Evolutionary conservation across 2,888 invertebrate genomes (phyloP).

Genomic region (Tuberolachnus salignus): DNA sequence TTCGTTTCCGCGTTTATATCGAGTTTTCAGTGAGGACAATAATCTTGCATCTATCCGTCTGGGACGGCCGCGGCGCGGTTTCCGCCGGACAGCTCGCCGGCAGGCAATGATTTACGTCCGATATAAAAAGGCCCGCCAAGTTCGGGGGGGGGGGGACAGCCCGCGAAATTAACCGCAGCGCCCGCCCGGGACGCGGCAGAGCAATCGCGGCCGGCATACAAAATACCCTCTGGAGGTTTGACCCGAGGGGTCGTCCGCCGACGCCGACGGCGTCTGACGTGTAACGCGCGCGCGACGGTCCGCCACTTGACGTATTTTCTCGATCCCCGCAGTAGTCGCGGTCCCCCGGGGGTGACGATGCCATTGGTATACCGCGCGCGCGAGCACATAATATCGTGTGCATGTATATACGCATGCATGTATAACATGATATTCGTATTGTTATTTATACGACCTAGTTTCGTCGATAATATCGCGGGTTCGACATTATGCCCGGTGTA

Average conservation of each 20-base stretch:
- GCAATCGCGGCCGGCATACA: constrained; percentile 34
- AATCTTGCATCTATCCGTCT: neutral
- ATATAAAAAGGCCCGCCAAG: constrained; percentile 32
- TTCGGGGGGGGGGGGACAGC: constrained; percentile 48
- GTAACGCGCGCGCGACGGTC: constrained; percentile 18
- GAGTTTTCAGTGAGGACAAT: neutral
- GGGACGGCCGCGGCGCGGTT: no score
- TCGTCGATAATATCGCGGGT: no score
- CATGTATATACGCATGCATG: no score
- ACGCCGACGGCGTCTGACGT: constrained; percentile 32
- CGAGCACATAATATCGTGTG: no score
- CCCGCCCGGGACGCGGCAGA: neutral
- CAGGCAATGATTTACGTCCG: constrained; percentile 30
- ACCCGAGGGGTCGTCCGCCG: constrained; percentile 18
- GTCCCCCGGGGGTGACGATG: no score
- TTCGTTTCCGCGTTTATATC: neutral
- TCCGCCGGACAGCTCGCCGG: neutral
- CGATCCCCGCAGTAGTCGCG: neutral
- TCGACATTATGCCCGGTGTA: no score
- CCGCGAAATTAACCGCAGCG: constrained; percentile 47
- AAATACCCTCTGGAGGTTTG: constrained; percentile 49
- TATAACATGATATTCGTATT: no score
- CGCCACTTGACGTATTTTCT: constrained; percentile 46
- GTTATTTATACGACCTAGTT: no score
- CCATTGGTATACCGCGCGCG: no score